Evolutionary conservation across 2,113 vertebrate species (phyloP), one percentile per base, ranked within the genome.

Genomic region (Sceloporus undulatus): DNA sequence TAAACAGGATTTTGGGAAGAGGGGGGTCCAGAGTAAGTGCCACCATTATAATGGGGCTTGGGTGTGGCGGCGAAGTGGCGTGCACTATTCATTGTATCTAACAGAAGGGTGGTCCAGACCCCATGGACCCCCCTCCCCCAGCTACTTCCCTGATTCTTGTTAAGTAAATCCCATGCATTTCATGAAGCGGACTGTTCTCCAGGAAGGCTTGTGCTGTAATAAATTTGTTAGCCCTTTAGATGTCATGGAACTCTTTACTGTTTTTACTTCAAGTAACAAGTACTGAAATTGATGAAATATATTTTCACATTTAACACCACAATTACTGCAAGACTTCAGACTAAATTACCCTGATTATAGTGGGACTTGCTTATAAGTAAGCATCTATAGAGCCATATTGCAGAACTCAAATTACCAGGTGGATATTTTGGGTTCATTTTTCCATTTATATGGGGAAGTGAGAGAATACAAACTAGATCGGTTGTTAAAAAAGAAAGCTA

Each of bases 401-500:
- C 21, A 27, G 21, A 18, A 16, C 7, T 19, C 6, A 6, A 48
- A 6, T 62, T 62, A 62, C 59, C 13, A 62, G 59, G 59, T 62
- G 59, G 59, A 62, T 62, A 14, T 62, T 62, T 62, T 14, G 59
- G 16, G 59, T 62, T 62, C 14, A 14, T 40, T 85, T 82, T 59
- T 5, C 25, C 42, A 23, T 82, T 92, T 25, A 6, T 21, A 74
- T 21, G n/a, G 0, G 88, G 11, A 11, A 52, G 29, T n/a, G 14
- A 87, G 86, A 90, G 68, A 77, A 29, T 29, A 48, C 62, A 42
- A 59, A 40, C 75, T 56, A 25, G 1, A 86, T 1, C 13, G 38
- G 79, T 88, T 66, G 8, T 79, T n/a, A 10, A 54, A 48, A 77
- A 85, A 79, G 25, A 91, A 8, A 40, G 87, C 8, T 79, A 86